Percentiles rank a stretch among this genome's conserved stretches.
Conservation (phyloP, 2,888 invertebrate species). For the Sipha maydis region DNA sequence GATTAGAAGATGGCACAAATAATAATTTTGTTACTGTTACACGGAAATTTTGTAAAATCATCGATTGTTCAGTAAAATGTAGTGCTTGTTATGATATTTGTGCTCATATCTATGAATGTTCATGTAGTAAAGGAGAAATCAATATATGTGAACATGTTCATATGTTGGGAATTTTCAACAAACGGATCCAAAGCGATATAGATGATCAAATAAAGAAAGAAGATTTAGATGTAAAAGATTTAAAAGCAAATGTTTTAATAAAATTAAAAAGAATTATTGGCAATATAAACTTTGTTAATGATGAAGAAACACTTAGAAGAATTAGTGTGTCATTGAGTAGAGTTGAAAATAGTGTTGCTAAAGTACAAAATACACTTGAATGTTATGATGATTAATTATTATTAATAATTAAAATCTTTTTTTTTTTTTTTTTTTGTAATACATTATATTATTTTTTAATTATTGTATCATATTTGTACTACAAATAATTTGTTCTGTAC, state of each 20-base stretch:
- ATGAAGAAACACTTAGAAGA: constrained; percentile 46
- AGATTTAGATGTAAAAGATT: constrained; percentile 17
- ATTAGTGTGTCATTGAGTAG: constrained; percentile 25
- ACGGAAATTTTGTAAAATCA: constrained; percentile 57
- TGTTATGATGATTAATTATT: constrained; percentile 7
- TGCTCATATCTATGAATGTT: constrained; percentile 63
- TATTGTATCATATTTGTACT: not conserved
- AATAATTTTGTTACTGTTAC: constrained; percentile 60
- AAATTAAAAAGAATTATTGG: constrained; percentile 36
- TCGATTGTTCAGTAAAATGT: constrained; percentile 48
- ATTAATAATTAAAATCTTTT: not conserved
- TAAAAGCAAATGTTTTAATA: constrained; percentile 33
- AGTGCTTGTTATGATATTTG: constrained; percentile 59
- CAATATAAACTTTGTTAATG: constrained; percentile 39
- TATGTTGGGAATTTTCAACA: constrained; percentile 56
- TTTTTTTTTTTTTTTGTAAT: not conserved
- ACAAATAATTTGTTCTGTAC: not conserved
- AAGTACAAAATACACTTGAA: not conserved
- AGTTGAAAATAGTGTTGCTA: constrained; percentile 34
- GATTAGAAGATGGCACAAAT: constrained; percentile 58
- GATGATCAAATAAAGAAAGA: not conserved
- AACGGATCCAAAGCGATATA: constrained; percentile 7
- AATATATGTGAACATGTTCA: constrained; percentile 64
- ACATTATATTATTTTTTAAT: not conserved
- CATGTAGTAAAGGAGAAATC: constrained; percentile 61